Evolutionary conservation across 2,113 vertebrate species (phyloP).

Genomic region (Lamprologus callipterus): DNA sequence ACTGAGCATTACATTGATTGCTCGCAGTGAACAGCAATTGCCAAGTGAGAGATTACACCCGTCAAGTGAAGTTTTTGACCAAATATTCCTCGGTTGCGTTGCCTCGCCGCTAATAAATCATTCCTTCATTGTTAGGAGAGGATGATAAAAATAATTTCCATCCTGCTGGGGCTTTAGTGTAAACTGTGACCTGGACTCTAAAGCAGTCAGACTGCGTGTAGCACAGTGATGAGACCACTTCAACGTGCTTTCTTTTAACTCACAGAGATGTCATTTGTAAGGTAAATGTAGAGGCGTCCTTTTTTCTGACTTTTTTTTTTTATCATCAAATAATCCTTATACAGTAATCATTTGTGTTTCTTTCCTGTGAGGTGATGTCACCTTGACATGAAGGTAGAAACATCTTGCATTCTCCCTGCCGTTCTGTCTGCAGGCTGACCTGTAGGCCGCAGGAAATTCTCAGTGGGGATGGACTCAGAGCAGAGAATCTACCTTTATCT

Average conservation of each 20-base stretch:
- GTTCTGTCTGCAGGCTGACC: constrained; percentile 29
- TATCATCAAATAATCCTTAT: constrained; percentile 17
- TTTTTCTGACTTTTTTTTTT: not conserved
- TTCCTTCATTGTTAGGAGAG: not conserved
- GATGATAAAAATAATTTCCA: not conserved
- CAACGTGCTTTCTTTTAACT: not conserved
- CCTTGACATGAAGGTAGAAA: constrained; percentile 49
- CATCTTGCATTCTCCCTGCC: not conserved
- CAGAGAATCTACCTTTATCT: constrained; percentile 51
- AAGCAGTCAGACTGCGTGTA: not conserved
- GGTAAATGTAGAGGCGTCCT: not conserved
- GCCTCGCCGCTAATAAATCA: not conserved
- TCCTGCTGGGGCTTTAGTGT: not conserved
- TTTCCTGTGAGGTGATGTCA: constrained; percentile 38
- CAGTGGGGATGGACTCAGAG: constrained; percentile 22
- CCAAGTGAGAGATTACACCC: not conserved
- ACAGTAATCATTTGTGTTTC: not conserved
- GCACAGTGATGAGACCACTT: not conserved
- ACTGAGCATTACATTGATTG: not conserved
- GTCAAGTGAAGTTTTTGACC: not conserved
- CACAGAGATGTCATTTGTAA: not conserved
- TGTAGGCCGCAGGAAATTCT: constrained; percentile 30
- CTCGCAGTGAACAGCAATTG: not conserved
- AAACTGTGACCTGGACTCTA: not conserved
- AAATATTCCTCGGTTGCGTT: not conserved